These are phyloP conservation scores for Paraplagusia blochii DNA, from an alignment of 2,113 vertebrate species.

Conservation along the genomic window DNA sequence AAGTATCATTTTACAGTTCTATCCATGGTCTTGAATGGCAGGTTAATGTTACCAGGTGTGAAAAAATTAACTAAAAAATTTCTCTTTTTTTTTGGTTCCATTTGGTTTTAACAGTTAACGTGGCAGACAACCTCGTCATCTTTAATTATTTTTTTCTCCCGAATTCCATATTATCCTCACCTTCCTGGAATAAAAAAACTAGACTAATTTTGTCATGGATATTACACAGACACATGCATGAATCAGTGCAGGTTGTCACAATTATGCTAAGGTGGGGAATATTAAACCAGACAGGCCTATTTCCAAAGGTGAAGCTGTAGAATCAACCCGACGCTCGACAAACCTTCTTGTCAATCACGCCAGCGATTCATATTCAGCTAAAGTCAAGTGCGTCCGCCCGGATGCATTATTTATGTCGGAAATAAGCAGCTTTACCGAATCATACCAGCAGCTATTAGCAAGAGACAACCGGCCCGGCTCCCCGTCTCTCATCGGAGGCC, in stretches of 20 bases:
- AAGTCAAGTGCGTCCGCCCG: slow-evolving; percentile 75
- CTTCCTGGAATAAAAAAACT: slow-evolving; percentile 42
- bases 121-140: slow-evolving; percentile 55
- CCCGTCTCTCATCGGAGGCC: slow-evolving; percentile 63
- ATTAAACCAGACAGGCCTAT: slow-evolving; percentile 73
- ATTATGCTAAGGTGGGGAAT: slow-evolving; percentile 67
- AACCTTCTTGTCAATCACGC: slow-evolving; percentile 72
- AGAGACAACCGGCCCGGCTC: slow-evolving; percentile 69
- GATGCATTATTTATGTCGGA: slow-evolving; percentile 79
- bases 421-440: slow-evolving; percentile 77
- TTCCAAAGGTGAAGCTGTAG: slow-evolving; percentile 71
- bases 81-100: slow-evolving; percentile 52
- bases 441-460: slow-evolving; percentile 76
- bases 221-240: slow-evolving; percentile 62
- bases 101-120: slow-evolving; percentile 62
- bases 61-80: too few species aligned
- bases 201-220: slow-evolving; percentile 73
- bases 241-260: slow-evolving; percentile 72
- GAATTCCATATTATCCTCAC: background rate
- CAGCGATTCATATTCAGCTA: slow-evolving; percentile 67
- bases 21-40: too few species aligned
- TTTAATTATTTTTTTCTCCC: slow-evolving; percentile 1
- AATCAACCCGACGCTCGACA: slow-evolving; percentile 68
- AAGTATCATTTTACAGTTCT: too few species aligned
- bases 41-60: too few species aligned